Evolutionary conservation across 2,113 vertebrate genomes (phyloP).

Genomic region (Telmatochromis sp.): DNA sequence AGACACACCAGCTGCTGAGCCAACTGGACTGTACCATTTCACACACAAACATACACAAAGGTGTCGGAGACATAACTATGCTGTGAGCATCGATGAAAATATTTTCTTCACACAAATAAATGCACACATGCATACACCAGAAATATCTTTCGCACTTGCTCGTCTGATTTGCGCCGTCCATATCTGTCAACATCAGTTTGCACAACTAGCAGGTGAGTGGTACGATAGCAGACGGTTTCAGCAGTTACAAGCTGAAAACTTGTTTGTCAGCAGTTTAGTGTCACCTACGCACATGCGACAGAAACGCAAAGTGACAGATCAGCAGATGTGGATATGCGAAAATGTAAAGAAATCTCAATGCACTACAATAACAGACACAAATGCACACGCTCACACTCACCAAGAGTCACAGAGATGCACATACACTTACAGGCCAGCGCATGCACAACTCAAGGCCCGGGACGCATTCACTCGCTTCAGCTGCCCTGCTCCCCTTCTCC

Average conservation of each 20-base stretch:
- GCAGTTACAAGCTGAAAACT: conserved; percentile 16
- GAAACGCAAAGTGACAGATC: not conserved
- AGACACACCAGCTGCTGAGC: not conserved
- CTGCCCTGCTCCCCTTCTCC: not conserved
- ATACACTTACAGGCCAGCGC: not conserved
- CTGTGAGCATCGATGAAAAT: not conserved
- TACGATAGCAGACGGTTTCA: conserved; percentile 22
- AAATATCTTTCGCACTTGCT: conserved; percentile 15
- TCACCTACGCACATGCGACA: not conserved
- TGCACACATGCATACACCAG: not conserved
- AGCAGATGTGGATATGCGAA: not conserved
- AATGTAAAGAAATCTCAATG: not conserved
- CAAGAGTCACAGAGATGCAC: not conserved
- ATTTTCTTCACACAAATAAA: not conserved
- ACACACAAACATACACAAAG: not conserved
- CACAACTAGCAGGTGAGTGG: conserved; percentile 24
- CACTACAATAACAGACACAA: not conserved
- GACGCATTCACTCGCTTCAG: not conserved
- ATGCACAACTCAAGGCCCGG: not conserved
- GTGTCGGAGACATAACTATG: not conserved
- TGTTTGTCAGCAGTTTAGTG: conserved; percentile 34
- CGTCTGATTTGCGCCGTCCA: conserved; percentile 42
- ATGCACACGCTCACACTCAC: not conserved
- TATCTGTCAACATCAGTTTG: conserved; percentile 38
- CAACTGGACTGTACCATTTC: not conserved